Evolutionary conservation across 2,888 invertebrate genomes (phyloP).

Genomic region (Volucella inflata): DNA sequence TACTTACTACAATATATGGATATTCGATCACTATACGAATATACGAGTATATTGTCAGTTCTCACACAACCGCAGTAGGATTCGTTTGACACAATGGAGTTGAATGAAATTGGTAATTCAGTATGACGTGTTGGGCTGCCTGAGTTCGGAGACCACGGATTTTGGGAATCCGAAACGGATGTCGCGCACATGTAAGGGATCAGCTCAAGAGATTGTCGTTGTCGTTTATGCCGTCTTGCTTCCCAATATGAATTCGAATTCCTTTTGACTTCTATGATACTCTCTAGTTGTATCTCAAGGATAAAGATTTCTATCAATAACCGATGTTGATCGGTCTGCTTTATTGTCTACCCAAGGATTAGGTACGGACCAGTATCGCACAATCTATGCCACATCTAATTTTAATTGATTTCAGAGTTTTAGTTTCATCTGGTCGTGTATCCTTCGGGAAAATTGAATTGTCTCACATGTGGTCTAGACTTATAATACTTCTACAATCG

Average conservation of each 20-base stretch:
- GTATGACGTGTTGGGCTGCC: slow-evolving; percentile 16
- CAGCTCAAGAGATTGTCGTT: slow-evolving; percentile 9
- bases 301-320: slow-evolving; percentile 46
- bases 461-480: slow-evolving; percentile 65
- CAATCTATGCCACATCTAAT: slow-evolving; percentile 64
- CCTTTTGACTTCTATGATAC: slow-evolving; percentile 34
- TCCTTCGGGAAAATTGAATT: slow-evolving; percentile 57
- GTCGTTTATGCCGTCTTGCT: slow-evolving; percentile 50
- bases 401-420: slow-evolving; percentile 67
- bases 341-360: slow-evolving; percentile 32
- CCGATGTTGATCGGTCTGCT: slow-evolving; percentile 14
- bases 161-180: slow-evolving; percentile 63
- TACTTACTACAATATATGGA: background rate
- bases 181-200: slow-evolving; percentile 74
- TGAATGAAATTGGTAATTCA: slow-evolving; percentile 68
- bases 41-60: background rate
- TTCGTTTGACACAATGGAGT: slow-evolving; percentile 64
- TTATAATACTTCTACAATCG: background rate
- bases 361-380: slow-evolving; percentile 26
- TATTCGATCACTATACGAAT: slow-evolving; percentile 17
- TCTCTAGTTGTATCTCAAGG: slow-evolving; percentile 50
- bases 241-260: slow-evolving; percentile 31
- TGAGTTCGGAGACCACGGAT: slow-evolving; percentile 5
- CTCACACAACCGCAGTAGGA: slow-evolving; percentile 31
- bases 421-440: background rate